These are phyloP conservation scores for Automeris io DNA, from an alignment of 2,888 invertebrate genomes.

Conservation along the genomic window DNA sequence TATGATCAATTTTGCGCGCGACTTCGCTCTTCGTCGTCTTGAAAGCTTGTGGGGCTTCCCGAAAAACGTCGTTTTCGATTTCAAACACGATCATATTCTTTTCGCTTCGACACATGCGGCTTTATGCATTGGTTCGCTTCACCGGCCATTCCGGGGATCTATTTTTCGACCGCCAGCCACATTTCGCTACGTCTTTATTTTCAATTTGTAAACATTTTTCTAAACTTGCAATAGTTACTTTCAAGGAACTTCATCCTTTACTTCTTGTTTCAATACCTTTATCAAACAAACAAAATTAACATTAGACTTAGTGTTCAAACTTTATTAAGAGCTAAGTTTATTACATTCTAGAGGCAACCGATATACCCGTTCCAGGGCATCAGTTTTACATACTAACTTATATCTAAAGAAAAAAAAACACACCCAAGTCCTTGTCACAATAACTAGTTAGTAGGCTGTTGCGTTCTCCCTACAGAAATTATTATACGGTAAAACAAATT, in stretches of 20 bases:
- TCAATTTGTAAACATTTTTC: slow-evolving; percentile 73
- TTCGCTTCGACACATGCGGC: slow-evolving; percentile 56
- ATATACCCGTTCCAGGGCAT: slow-evolving; percentile 34
- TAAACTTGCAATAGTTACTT: slow-evolving; percentile 75
- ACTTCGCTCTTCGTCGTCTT: slow-evolving; percentile 54
- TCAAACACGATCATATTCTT: slow-evolving; percentile 68
- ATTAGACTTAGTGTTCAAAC: slow-evolving; percentile 77
- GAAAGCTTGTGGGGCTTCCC: slow-evolving; percentile 52
- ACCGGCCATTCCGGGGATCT: slow-evolving; percentile 44
- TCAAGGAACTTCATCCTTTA: slow-evolving; percentile 85
- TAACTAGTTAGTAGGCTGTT: background rate
- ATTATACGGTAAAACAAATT: background rate
- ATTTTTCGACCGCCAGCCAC: slow-evolving; percentile 62
- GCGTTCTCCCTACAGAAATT: background rate
- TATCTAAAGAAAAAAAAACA: slow-evolving; percentile 4
- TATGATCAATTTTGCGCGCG: slow-evolving; percentile 55
- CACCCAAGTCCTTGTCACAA: slow-evolving; percentile 11
- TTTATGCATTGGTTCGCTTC: slow-evolving; percentile 54
- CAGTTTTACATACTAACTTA: slow-evolving; percentile 50
- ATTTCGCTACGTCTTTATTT: slow-evolving; percentile 60
- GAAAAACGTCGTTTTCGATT: slow-evolving; percentile 21
- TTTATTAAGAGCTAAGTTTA: slow-evolving; percentile 65
- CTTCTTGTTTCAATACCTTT: slow-evolving; percentile 90
- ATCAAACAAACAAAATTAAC: slow-evolving; percentile 87
- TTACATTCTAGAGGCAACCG: slow-evolving; percentile 60